phyloP scores from a whole-genome alignment of 2,888 invertebrate species.

The Arrhopalites spinosus region DNA sequence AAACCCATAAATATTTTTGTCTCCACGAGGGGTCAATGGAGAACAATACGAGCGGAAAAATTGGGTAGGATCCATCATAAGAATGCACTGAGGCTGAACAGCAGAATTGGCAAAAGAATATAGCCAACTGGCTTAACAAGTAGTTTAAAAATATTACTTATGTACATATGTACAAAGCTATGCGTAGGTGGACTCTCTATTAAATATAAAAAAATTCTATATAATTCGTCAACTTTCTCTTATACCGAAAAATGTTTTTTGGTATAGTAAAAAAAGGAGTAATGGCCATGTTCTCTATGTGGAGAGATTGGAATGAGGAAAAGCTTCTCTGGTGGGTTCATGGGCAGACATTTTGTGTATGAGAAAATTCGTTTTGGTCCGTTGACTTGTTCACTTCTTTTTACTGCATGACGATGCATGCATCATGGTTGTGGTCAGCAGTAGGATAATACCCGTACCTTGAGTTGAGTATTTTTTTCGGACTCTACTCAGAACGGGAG shows the following conservation, averaged over 20 bases:
- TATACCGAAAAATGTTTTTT: too few species aligned
- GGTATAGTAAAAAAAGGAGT: too few species aligned
- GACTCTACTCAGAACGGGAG: not conserved
- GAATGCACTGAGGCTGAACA: not conserved
- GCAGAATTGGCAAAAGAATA: too few species aligned
- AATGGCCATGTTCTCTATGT: too few species aligned
- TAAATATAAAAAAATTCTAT: too few species aligned
- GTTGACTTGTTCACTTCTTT: constrained; percentile 14
- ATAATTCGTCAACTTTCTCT: too few species aligned
- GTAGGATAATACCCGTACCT: not conserved
- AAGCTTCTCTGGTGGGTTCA: not conserved
- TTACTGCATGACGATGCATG: not conserved
- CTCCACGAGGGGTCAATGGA: not conserved
- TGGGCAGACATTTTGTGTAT: not conserved
- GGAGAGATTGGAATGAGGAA: too few species aligned
- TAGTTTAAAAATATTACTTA: too few species aligned
- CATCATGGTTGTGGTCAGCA: too few species aligned
- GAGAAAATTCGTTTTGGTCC: constrained; percentile 25
- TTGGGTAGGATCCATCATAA: not conserved
- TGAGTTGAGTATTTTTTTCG: not conserved
- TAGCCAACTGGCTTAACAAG: too few species aligned
- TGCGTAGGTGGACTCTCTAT: not conserved
- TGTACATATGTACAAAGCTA: too few species aligned
- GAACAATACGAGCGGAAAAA: not conserved
- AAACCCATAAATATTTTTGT: too few species aligned